Evolutionary conservation across 2,888 invertebrate species (phyloP), one percentile per base, ranked within the genome.

Genomic region (Latrodectus elegans): DNA sequence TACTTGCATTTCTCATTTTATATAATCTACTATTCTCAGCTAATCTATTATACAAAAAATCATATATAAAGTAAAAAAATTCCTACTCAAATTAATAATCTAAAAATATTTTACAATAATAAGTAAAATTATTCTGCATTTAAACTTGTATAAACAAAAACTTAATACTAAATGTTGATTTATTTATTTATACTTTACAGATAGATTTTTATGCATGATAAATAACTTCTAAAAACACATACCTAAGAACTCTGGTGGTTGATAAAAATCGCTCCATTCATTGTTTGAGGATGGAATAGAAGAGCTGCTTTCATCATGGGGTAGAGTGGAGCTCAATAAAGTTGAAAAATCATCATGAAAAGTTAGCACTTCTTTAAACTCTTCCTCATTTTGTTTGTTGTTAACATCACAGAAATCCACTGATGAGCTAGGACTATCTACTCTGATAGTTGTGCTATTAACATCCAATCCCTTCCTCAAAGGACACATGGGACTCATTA

Each of bases 241-340:
- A 79, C 85, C 78, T 68, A 73, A 26, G 4, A 74, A 55, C 4
- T 74, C 79, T 51, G 17, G 68, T n/a, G 74, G 60, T 26, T 8
- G 51, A n/a, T 68, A 75, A 26, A 65, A 64, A 49, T 79, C 79
- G 70, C 49, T 79, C 79, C 85, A 79, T 10, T 65, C 67, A 75
- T 55, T 73, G 15, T 49, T 70, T 60, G 68, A 70, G 22, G 70
- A 55, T 38, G 74, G n/a, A 22, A 53, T 26, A 55, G 73, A 75
- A 8, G 75, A 82, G 17, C 49, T 68, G 68, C 68, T 70, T 49
- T 84, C 78, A 51, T 65, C 79, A 64, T 72, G 75, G 15, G 79
- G 79, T 51, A 85, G 51, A 51, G 79, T 60, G 6, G 79, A 60
- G 55, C 72, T 64, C 52, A 85, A 67, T 14, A 84, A 52, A 1